These are phyloP conservation scores for Allacma fusca DNA, from an alignment of 2,888 invertebrate genomes.

Conservation along the genomic window DNA sequence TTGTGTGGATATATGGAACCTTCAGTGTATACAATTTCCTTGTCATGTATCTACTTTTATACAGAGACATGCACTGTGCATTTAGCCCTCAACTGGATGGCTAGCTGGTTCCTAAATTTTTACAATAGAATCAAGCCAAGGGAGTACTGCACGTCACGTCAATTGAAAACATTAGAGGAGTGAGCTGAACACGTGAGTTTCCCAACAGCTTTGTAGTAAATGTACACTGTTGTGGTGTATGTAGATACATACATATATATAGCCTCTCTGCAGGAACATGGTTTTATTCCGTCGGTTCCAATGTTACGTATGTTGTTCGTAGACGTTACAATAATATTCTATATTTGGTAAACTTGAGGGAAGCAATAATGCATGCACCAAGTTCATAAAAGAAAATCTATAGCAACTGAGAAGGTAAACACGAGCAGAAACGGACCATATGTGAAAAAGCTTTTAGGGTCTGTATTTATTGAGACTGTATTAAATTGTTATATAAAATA, in stretches of 20 bases:
- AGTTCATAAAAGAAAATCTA: conserved; percentile 25
- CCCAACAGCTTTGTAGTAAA: neutral
- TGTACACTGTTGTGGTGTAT: too few species aligned
- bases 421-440: conserved; percentile 4
- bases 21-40: neutral
- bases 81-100: neutral
- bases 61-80: neutral
- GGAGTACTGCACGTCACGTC: neutral
- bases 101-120: neutral
- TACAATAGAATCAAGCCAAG: neutral
- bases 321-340: neutral
- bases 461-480: neutral
- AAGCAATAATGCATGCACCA: neutral
- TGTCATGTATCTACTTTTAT: neutral
- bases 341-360: conserved; percentile 2
- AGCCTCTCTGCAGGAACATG: neutral
- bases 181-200: conserved; percentile 21
- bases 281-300: neutral
- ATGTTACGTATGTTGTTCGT: neutral
- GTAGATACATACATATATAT: neutral
- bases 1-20: too few species aligned
- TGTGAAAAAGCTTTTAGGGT: conserved; percentile 1
- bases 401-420: conserved; percentile 22
- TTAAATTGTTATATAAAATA: neutral
- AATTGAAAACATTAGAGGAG: conserved; percentile 4